Base-by-base conservation (phyloP, 2,888 invertebrate species). In the Rhyacophila evoluta region DNA sequence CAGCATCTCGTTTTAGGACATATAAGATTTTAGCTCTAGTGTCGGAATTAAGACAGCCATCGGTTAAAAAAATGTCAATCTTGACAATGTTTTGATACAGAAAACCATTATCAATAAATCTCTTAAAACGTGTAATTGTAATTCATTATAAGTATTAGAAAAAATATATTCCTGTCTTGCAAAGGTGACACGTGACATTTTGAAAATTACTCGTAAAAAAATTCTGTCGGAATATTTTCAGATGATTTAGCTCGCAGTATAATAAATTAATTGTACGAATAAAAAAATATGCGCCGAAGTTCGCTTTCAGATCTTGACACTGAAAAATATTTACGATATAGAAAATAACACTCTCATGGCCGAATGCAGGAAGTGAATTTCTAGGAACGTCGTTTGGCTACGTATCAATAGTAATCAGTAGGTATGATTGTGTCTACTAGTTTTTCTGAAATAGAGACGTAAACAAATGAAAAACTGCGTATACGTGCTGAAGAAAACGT, bases 331-430 rank as follows among this genome's bases (percentile, higher is more conserved):
- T 55, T 55, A 55, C 55, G 19, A 55, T 55, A 19, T 25, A 10
- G 55, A 55, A 55, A 41, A 33, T 33, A 55, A 55, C 55, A 55
- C 55, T 55, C 6, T 55, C 55, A 55, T 55, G 19, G 55, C 55
- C 55, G 19, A 41, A 41, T 4, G 41, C 55, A 55, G 55, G 19
- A 55, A 55, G 55, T 2, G 55, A 55, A 10, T 2, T 55, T 55
- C 25, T 55, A 10, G 10, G 55, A 55, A 55, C 55, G 6, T 19
- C 55, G 1, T 1, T 55, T 55, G 55, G 55, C 55, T 19, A 55
- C 19, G 15, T 55, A 55, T 55, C 55, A 55, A 55, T 55, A 19
- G 55, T 19, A 25, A 55, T 55, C 10, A 55, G 55, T 55, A 55
- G 8, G 4, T 55, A 55, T 55, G 10, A 1, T 55, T 10, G 55